phyloP scores from a whole-genome alignment of 1,140 invertebrate species.

The Argopecten irradians region DNA sequence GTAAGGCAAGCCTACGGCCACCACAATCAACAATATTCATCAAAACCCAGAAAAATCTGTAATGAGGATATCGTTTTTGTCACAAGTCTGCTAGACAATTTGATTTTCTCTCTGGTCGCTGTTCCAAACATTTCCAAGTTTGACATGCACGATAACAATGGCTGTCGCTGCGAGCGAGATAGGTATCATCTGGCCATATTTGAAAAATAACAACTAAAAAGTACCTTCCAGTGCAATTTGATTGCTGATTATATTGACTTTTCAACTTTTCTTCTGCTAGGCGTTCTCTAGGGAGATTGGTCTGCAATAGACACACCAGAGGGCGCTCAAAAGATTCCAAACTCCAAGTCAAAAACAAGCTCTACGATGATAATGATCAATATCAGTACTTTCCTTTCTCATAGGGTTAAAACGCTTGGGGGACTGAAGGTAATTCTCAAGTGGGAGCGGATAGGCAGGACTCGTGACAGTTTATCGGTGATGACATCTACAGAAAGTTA shows the following conservation, averaged over 20 bases:
- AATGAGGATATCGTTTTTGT: not conserved
- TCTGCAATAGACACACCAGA: not conserved
- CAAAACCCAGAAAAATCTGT: not conserved
- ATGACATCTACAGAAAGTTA: not conserved
- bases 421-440: not conserved
- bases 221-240: not conserved
- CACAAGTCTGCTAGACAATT: not conserved
- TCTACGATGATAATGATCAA: not conserved
- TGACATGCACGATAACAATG: not conserved
- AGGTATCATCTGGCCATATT: conserved; percentile 4
- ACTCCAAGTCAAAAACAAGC: not conserved
- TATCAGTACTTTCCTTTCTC: conserved; percentile 15
- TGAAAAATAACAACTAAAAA: not conserved
- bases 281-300: not conserved
- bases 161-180: not conserved
- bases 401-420: not conserved
- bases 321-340: not conserved
- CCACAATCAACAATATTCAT: not conserved
- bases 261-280: not conserved
- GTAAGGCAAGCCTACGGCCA: not conserved
- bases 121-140: not conserved
- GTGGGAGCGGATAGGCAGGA: not conserved
- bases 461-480: not conserved
- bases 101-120: not conserved
- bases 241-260: not conserved